These are phyloP conservation scores for Macroteleia sp. DNA, from an alignment of 2,888 invertebrate genomes.

Conservation along the genomic window DNA sequence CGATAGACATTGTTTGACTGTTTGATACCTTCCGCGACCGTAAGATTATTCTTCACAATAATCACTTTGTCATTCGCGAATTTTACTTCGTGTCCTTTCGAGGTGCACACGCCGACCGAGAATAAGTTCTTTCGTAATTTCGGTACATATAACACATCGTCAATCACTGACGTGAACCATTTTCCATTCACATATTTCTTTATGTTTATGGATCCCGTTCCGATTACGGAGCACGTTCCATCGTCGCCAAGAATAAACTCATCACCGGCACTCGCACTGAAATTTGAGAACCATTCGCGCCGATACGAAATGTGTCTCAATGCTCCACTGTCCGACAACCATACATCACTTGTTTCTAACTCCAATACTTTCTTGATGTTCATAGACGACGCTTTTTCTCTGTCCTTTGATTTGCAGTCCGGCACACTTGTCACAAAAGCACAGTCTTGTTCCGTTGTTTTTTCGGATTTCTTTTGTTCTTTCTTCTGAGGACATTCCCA, in stretches of 20 bases:
- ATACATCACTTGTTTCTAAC: too few species aligned
- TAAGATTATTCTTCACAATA: too few species aligned
- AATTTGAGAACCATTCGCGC: slow-evolving; percentile 17
- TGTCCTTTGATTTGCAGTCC: background rate
- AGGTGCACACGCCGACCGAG: background rate
- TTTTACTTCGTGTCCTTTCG: background rate
- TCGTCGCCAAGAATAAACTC: slow-evolving; percentile 19
- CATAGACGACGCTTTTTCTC: background rate
- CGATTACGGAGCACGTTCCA: background rate
- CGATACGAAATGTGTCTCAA: slow-evolving; percentile 16
- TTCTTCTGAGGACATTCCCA: slow-evolving; percentile 15
- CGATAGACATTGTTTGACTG: background rate
- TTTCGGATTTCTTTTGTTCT: background rate
- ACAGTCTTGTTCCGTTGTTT: background rate
- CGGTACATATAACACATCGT: slow-evolving; percentile 15
- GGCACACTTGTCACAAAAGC: background rate
- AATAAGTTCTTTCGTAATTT: slow-evolving; percentile 1
- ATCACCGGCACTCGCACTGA: slow-evolving; percentile 7
- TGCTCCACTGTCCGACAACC: background rate
- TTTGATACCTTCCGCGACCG: too few species aligned
- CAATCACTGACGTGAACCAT: slow-evolving; percentile 42
- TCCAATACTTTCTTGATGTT: background rate
- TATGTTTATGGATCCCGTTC: background rate
- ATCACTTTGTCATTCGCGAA: background rate
- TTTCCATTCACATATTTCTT: slow-evolving; percentile 30